Evolutionary conservation across 2,797 vertebrate genomes (phyloP).

Genomic region (Streptopelia turtur): DNA sequence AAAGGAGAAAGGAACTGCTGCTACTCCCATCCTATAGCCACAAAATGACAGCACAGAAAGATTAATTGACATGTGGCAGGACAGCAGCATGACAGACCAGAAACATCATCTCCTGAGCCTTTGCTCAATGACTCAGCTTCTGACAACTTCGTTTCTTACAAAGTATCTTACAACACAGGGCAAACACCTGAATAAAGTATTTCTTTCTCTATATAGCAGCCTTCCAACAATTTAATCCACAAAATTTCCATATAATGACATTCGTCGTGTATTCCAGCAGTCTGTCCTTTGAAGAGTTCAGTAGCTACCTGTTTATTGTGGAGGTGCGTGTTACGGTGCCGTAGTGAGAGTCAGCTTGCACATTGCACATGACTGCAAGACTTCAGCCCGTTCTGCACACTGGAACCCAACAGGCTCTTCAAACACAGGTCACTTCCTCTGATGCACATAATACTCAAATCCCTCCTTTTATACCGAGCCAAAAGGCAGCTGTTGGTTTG

Average conservation of each 20-base stretch:
- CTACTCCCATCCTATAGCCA: not conserved
- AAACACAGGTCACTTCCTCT: slow-evolving; percentile 1
- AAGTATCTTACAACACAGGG: not conserved
- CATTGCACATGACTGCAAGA: not conserved
- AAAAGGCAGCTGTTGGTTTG: not conserved
- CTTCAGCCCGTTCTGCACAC: not conserved
- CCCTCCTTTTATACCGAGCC: not conserved
- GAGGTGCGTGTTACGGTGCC: fast-evolving
- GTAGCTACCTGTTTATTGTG: not conserved
- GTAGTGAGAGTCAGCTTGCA: fast-evolving
- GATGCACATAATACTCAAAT: not conserved
- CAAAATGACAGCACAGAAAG: not conserved
- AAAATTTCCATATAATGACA: not conserved
- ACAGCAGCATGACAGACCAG: not conserved
- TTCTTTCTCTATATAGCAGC: not conserved
- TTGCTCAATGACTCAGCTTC: not conserved
- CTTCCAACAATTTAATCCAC: not conserved
- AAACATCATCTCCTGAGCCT: not conserved
- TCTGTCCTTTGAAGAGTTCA: not conserved
- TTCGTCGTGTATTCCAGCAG: not conserved
- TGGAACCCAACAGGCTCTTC: not conserved
- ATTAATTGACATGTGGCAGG: not conserved
- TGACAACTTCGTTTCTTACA: not conserved
- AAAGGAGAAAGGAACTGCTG: not conserved
- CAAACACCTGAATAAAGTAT: not conserved